These are phyloP conservation scores for Habrosyne pyritoides DNA, from an alignment of 2,888 invertebrate genomes.

Conservation along the genomic window DNA sequence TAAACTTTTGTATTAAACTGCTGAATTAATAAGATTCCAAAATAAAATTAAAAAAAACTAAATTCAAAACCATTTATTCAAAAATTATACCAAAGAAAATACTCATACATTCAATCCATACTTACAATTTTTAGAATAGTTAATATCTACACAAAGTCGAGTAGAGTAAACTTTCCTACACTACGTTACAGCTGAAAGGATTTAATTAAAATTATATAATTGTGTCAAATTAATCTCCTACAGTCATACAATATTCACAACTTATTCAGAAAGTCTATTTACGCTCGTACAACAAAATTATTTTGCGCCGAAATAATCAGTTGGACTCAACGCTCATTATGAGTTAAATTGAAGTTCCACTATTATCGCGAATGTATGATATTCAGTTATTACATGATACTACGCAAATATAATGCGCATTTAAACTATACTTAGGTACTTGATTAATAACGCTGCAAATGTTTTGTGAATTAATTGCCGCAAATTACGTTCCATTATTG, in stretches of 20 bases:
- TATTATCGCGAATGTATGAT: background rate
- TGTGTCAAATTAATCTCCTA: background rate
- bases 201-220: slow-evolving; percentile 16
- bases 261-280: slow-evolving; percentile 24
- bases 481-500: background rate
- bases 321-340: background rate
- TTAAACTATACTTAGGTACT: background rate
- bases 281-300: slow-evolving; percentile 16
- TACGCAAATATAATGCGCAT: background rate
- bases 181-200: background rate
- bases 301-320: background rate
- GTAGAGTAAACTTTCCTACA: background rate
- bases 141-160: no score
- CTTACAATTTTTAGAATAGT: no score
- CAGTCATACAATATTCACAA: slow-evolving; percentile 22
- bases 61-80: no score
- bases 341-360: background rate
- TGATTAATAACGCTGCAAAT: background rate
- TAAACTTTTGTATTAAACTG: no score
- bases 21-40: no score
- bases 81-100: no score
- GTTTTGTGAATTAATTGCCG: background rate
- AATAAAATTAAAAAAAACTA: no score
- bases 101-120: background rate
- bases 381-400: background rate